Conservation (phyloP, 2,888 invertebrate genomes). For the Spialia ferax region DNA sequence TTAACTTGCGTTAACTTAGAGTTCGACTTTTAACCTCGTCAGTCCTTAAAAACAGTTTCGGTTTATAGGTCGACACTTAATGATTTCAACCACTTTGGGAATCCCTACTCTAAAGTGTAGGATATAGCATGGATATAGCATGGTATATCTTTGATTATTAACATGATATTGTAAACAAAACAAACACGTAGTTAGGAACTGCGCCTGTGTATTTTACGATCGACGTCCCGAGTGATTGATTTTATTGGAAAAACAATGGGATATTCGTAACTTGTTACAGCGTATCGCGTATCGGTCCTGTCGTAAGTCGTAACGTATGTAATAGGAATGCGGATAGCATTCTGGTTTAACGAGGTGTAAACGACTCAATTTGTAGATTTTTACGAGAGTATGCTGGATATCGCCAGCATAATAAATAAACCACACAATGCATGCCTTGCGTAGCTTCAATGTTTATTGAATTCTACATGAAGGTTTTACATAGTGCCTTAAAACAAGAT, state of each 20-base stretch:
- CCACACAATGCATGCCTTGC: not conserved
- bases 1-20: no score
- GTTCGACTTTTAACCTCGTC: no score
- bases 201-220: constrained; percentile 8
- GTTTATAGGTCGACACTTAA: no score
- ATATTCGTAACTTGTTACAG: not conserved
- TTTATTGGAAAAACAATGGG: constrained; percentile 30
- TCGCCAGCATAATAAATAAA: constrained; percentile 1
- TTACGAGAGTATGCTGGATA: constrained; percentile 5
- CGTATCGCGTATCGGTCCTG: constrained; percentile 3
- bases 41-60: no score
- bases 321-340: constrained; percentile 26
- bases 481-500: no score
- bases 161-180: no score
- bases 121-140: no score
- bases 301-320: not conserved
- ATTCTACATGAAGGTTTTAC: not conserved
- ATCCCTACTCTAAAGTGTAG: no score
- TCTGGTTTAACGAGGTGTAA: constrained; percentile 10
- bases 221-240: constrained; percentile 20
- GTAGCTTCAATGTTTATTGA: not conserved
- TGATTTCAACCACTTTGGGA: no score
- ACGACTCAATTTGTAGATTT: constrained; percentile 28
- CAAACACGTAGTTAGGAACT: constrained; percentile 7
- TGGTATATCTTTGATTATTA: no score